These are phyloP conservation scores for Chironomus striatipennis DNA, from an alignment of 1,140 invertebrate genomes.

Conservation along the genomic window DNA sequence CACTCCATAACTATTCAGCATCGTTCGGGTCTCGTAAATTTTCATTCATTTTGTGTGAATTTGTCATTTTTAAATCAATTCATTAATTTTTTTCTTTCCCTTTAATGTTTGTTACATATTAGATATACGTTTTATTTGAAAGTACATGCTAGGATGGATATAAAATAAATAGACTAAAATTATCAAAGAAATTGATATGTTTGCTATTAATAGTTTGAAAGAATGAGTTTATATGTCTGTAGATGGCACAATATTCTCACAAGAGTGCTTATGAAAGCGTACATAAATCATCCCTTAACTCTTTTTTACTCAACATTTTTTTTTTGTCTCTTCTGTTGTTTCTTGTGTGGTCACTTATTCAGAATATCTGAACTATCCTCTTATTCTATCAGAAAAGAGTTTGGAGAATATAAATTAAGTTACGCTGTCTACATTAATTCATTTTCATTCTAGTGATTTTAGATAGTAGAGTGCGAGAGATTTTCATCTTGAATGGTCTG, in stretches of 20 bases:
- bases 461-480: too few species aligned
- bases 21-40: neutral
- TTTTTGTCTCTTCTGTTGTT: too few species aligned
- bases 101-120: neutral
- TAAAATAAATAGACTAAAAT: neutral
- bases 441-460: too few species aligned
- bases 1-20: neutral
- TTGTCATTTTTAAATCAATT: neutral
- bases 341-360: too few species aligned
- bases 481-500: too few species aligned
- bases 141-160: neutral
- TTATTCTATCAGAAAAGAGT: too few species aligned
- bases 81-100: neutral
- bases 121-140: neutral
- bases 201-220: neutral
- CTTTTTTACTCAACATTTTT: neutral
- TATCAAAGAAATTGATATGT: neutral
- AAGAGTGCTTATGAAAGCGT: neutral
- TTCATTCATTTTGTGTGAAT: neutral
- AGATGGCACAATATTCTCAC: neutral
- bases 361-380: too few species aligned
- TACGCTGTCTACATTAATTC: too few species aligned
- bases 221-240: neutral
- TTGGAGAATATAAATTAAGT: too few species aligned
- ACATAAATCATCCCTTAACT: neutral